phyloP scores from a whole-genome alignment of 2,797 vertebrate genomes.

The Peromyscus nudipes region DNA sequence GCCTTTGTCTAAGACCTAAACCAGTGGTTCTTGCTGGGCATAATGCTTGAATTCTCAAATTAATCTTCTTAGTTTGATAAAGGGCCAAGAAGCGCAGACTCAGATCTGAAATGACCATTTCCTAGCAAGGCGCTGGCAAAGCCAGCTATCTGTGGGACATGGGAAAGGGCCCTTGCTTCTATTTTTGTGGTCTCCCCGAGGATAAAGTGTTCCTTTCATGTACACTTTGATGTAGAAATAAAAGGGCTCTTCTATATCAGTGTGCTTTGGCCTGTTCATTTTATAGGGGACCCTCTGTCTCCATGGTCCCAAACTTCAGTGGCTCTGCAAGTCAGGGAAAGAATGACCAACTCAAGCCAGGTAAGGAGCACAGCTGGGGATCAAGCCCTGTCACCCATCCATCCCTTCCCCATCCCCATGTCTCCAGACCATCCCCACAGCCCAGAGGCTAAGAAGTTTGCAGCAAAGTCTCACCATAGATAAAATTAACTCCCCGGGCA shows the following conservation, averaged over 20 bases:
- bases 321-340: not conserved
- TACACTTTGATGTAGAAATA: conserved; percentile 87
- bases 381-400: too few relatives aligned
- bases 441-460: not conserved
- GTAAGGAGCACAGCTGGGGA: too few relatives aligned
- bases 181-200: conserved; percentile 77
- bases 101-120: conserved; percentile 79
- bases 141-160: conserved; percentile 73
- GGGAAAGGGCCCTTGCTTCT: conserved; percentile 80
- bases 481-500: not conserved
- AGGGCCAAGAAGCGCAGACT: conserved; percentile 77
- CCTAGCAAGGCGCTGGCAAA: conserved; percentile 75
- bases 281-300: not conserved
- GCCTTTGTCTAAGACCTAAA: conserved; percentile 77
- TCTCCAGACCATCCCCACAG: too few relatives aligned
- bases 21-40: conserved; percentile 66
- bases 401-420: accelerated
- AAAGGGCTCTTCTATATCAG: conserved; percentile 77
- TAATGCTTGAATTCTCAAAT: conserved; percentile 72
- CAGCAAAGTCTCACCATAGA: not conserved
- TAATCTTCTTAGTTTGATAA: conserved; percentile 79
- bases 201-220: conserved; percentile 85
- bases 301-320: not conserved
- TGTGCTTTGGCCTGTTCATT: conserved; percentile 67
- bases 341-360: not conserved